These are phyloP conservation scores for Aradophagus sp. DNA, from an alignment of 1,140 invertebrate genomes.

Conservation along the genomic window DNA sequence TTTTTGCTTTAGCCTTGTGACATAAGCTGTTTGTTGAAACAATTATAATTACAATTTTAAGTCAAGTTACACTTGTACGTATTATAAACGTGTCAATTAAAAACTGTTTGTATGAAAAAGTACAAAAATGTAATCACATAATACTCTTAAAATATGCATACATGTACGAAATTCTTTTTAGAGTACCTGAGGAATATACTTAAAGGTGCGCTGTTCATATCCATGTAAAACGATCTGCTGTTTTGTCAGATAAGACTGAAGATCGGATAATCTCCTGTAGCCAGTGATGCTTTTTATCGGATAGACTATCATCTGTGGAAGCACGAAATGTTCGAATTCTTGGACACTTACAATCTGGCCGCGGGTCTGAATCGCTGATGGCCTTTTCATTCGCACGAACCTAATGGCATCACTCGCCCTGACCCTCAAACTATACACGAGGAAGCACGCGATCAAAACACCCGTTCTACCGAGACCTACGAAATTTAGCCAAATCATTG, in stretches of 20 bases:
- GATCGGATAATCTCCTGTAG: constrained; percentile 79
- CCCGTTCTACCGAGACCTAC: constrained; percentile 88
- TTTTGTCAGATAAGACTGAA: constrained; percentile 83
- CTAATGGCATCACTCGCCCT: constrained; percentile 87
- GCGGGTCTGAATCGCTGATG: constrained; percentile 87
- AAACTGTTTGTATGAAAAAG: too few species aligned
- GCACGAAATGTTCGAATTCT: constrained; percentile 87
- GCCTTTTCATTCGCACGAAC: constrained; percentile 86
- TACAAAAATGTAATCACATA: too few species aligned
- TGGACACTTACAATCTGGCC: constrained; percentile 87
- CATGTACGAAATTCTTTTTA: too few species aligned
- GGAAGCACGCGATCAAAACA: constrained; percentile 89
- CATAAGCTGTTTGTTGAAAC: too few species aligned
- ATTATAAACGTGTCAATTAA: too few species aligned
- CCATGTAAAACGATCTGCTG: constrained; percentile 87
- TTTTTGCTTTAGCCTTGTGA: too few species aligned
- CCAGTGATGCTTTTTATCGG: constrained; percentile 74
- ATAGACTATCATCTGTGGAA: constrained; percentile 86
- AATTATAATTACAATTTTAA: too few species aligned
- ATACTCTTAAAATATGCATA: too few species aligned
- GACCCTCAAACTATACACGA: constrained; percentile 86
- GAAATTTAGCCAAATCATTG: too few species aligned
- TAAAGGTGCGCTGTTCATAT: constrained; percentile 84
- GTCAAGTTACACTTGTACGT: too few species aligned
- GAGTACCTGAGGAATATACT: constrained; percentile 88